Base-by-base conservation (phyloP, 2,113 vertebrate species). In the Rynchops niger region DNA sequence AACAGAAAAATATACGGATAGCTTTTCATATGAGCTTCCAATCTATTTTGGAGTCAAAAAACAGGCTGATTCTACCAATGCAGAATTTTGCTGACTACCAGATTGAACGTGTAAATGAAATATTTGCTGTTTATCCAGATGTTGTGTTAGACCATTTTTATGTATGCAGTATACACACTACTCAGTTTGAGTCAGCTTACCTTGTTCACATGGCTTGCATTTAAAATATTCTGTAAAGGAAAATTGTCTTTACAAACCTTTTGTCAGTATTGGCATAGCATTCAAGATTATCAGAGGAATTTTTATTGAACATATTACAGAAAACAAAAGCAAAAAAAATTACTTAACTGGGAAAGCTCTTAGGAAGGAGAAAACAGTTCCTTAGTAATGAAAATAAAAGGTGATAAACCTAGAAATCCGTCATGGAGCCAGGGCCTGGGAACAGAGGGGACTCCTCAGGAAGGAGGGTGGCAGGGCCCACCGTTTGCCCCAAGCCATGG, bases 401-500 rank as follows among this genome's bases (percentile, higher is more conserved):
- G 5, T 62, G 79, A 88, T 79, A 56, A 70, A 38, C 32, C 11
- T 9, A 59, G 34, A 61, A 83, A 81, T 34, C 21, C 40, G 6
- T 74, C 26, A 34, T 22, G 10, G 25, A 82, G 7, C 23, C 5
- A 63, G 3, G 8, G 11, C 20, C 34, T 49, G 20, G 17, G 18
- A 63, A 13, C 2, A 2, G 23, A 40, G 18, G 1, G 6, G 3
- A 2, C 0, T 77, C 5, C 9, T 8, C 3, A 7, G 5, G 3
- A n/a, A 6, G 7, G 9, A 69, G 2, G 2, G 17, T 83, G 9
- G 26, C 36, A 52, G 40, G 40, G 8, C 38, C 38, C 38, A 40
- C 38, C 38, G 8, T 40, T 40, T 10, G 38, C 38, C 38, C 38
- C 38, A 40, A 40, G 38, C 2, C 14, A 61, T 12, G 11, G 10